Evolutionary conservation across 2,888 invertebrate genomes (phyloP), one percentile per base, ranked within the genome.

Genomic region (Leucoptera coffeella): DNA sequence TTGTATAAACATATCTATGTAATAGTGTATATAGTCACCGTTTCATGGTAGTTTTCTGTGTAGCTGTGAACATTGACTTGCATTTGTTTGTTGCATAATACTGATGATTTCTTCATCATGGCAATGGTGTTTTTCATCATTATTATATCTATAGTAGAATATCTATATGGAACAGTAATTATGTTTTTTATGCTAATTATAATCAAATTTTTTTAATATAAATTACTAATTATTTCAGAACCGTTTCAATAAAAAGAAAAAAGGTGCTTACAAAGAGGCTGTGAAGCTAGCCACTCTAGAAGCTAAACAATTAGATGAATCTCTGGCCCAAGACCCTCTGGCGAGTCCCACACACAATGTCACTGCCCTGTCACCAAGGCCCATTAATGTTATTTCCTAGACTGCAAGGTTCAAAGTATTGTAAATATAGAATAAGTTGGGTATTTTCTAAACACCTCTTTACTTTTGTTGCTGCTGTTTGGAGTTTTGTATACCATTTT

Each of bases 221-320:
- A 17, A 17, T 9, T 17, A 17, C 17, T 17, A 17, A 17, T 7
- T 9, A 7, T 58, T 54, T 6, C 61, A 83, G 82, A 58, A 76
- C 35, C 75, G 82, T 20, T 87, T 82, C 51, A 85, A 85, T 48
- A 86, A 86, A 55, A 86, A 85, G 57, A 85, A 85, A 42, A 72
- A 80, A 30, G 86, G 86, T 25, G 78, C 83, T n/a, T 89, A 89
- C 55, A 85, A 85, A 55, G 83, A 85, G 50, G 88, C 88, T 27
- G 84, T 88, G 30, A 80, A 82, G 42, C 84, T 83, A 48, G 87
- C 89, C 1, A 82, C 82, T 4, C 64, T 69, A 27, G 87, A 87
- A 49, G 87, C 87, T 1, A 74, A 76, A 37, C 50, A 54, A 32
- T 49, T 52, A 29, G 62, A 62, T 56, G 54, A 58, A 53, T n/a